These are phyloP conservation scores for Steinernema feltiae DNA, from an alignment of 1,140 invertebrate species.

Conservation along the genomic window DNA sequence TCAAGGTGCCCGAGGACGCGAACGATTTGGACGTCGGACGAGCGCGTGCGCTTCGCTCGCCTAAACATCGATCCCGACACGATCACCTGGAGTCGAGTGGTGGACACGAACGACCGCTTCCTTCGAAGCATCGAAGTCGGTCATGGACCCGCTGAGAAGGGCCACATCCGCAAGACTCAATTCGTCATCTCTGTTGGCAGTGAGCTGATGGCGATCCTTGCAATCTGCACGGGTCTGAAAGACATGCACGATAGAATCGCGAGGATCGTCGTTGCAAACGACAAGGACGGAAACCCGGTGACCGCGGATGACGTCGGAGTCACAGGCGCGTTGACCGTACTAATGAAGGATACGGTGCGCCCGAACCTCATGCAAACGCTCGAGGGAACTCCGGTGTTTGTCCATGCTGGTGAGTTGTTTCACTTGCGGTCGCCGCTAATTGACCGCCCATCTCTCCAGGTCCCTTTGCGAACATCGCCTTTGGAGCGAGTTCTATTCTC, in stretches of 20 bases:
- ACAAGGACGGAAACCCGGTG: conserved; percentile 74
- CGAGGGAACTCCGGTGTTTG: conserved; percentile 79
- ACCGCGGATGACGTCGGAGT: conserved; percentile 87
- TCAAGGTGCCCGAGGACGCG: conserved; percentile 78
- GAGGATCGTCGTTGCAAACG: conserved; percentile 84
- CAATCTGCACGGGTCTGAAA: conserved; percentile 63
- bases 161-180: conserved; percentile 69
- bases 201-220: conserved; percentile 92
- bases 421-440: background rate
- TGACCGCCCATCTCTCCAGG: conserved; percentile 6
- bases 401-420: conserved; percentile 67
- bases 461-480: conserved; percentile 97
- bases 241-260: conserved; percentile 83
- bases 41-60: conserved; percentile 73
- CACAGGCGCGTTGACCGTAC: conserved; percentile 75
- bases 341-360: conserved; percentile 87
- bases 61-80: conserved; percentile 82
- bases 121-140: conserved; percentile 88
- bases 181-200: conserved; percentile 92
- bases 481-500: conserved; percentile 83
- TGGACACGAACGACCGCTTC: conserved; percentile 93
- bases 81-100: conserved; percentile 87
- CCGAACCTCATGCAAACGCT: conserved; percentile 95
- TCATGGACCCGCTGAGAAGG: conserved; percentile 86
- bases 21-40: conserved; percentile 69